phyloP scores from a whole-genome alignment of 2,797 vertebrate species.

The Acanthurus tractus region DNA sequence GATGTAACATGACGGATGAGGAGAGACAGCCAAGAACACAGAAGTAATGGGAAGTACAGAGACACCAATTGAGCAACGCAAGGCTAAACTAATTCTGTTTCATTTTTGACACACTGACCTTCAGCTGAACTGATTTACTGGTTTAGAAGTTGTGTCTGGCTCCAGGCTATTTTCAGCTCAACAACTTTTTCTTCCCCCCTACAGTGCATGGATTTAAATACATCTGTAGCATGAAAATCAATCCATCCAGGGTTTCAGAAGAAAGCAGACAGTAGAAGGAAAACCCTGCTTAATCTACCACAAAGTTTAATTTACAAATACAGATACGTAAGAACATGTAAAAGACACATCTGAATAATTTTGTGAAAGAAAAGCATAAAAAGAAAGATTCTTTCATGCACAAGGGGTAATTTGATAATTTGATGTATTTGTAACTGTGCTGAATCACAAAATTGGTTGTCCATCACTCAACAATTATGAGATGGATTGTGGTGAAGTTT shows the following conservation, averaged over 20 bases:
- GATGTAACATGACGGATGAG: conserved; percentile 35
- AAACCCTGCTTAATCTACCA: not conserved
- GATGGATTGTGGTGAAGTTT: too few relatives aligned
- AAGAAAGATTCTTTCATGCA: not conserved
- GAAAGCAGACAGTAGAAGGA: not conserved
- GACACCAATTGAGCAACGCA: conserved; percentile 43
- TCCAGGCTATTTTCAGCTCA: conserved; percentile 39
- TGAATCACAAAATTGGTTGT: too few relatives aligned
- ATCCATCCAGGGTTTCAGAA: conserved; percentile 9
- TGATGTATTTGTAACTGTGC: too few relatives aligned
- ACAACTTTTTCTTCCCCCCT: not conserved
- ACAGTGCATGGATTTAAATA: conserved; percentile 24
- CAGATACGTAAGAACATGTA: not conserved
- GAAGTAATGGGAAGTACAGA: conserved; percentile 26
- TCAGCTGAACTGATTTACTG: conserved; percentile 35
- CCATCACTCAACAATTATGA: too few relatives aligned
- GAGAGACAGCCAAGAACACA: conserved; percentile 25
- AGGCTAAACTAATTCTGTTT: conserved; percentile 40
- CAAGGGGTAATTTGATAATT: too few relatives aligned
- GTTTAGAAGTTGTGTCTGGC: conserved; percentile 31
- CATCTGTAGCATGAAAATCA: conserved; percentile 14
- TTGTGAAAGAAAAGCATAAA: not conserved
- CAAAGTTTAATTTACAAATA: not conserved
- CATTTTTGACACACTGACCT: conserved; percentile 57
- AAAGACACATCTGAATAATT: not conserved